Percentiles rank a stretch among this genome's conserved stretches.
Conservation (phyloP, 2,888 invertebrate species). For the Pristionchus mayeri region DNA sequence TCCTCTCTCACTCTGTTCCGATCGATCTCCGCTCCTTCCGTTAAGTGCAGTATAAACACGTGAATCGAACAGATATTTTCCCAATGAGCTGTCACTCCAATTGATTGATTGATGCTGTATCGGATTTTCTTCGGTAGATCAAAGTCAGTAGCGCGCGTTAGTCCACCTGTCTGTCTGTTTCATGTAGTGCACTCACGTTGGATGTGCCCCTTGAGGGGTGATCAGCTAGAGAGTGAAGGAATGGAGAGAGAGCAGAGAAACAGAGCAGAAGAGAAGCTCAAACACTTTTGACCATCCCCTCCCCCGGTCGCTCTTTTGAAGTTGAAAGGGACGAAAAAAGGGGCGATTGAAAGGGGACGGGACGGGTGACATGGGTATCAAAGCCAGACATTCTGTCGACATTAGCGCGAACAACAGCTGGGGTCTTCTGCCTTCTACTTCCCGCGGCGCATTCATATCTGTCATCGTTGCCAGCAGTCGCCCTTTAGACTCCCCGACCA, state of each 20-base stretch:
- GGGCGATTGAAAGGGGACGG: neutral
- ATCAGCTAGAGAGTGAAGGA: neutral
- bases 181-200: neutral
- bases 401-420: conserved; percentile 3
- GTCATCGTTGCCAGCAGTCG: no score
- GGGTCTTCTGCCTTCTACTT: neutral
- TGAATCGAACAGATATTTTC: neutral
- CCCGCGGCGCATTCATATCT: conserved; percentile 36
- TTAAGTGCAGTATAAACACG: conserved; percentile 38
- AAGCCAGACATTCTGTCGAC: neutral
- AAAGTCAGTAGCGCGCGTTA: neutral
- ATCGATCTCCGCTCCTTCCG: neutral
- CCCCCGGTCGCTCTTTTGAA: conserved; percentile 6
- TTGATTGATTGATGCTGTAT: neutral
- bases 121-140: neutral
- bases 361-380: conserved; percentile 13
- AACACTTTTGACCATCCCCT: conserved; percentile 15
- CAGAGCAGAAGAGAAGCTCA: neutral
- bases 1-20: neutral
- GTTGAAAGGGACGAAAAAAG: neutral
- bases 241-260: neutral
- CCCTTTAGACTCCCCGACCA: neutral
- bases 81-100: neutral
- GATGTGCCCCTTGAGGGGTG: neutral
- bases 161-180: neutral